Base-by-base conservation (phyloP, 2,113 vertebrate species). In the Neoarius graeffei region DNA sequence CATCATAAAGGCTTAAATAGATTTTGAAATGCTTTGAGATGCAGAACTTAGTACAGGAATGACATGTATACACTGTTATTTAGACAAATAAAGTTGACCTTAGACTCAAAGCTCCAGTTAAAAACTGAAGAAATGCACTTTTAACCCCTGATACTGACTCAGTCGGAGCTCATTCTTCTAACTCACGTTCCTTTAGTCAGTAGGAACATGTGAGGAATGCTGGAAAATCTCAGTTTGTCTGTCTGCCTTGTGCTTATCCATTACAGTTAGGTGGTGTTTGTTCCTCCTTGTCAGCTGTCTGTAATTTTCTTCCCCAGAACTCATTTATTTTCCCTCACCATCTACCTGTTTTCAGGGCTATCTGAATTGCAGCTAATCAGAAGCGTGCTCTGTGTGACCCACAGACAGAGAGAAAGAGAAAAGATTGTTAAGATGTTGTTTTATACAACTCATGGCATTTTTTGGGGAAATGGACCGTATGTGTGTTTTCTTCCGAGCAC, bases 341-440 rank as follows among this genome's bases (percentile, higher is more conserved):
- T 5, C 3, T n/a, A 5, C 23, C 15, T 54, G 52, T 11, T 54
- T 54, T 11, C 52, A 54, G 52, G 7, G 52, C 7, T 11, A 7
- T 54, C 10, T 54, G 52, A 10, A 54, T 54, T 13, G 20, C 27
- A 59, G 20, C 17, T 90, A 81, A 90, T 90, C 80, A 86, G 62
- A 30, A 77, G 42, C 79, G 23, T 83, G 76, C 3, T 77, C 60
- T 59, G 42, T 80, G 23, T 77, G 42, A 48, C 35, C 67, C 0
- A 57, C 10, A 57, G 56, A 57, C 10, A 84, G 73, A 64, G 30
- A 67, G n/a, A 27, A 25, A 0, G n/a, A 71, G 71, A 59, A 15
- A 48, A 25, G 19, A 4, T 7, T 81, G 54, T 7, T 35, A 57
- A 62, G 56, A 54, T 3, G 1, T 42, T 42, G 9, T 11, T 8